These are phyloP conservation scores for Bufotes viridis DNA, from an alignment of 2,797 vertebrate species.

Conservation along the genomic window DNA sequence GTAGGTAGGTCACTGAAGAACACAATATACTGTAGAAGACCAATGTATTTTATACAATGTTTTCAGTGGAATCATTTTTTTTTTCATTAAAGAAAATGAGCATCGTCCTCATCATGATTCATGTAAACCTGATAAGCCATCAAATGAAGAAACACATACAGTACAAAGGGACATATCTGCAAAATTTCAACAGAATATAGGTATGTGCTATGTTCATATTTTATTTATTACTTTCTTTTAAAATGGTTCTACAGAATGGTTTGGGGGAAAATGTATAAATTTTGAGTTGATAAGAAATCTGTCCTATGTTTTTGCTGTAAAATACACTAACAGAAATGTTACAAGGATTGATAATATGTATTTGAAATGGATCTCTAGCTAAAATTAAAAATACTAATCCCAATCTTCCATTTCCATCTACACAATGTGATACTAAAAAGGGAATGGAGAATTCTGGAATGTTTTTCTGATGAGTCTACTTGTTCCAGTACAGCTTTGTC, in stretches of 20 bases:
- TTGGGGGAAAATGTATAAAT: neutral
- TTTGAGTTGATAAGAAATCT: neutral
- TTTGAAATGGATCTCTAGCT: too few species aligned
- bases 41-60: neutral
- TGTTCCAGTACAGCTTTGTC: too few species aligned
- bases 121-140: conserved; percentile 50
- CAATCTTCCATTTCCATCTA: too few species aligned
- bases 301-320: too few species aligned
- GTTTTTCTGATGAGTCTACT: too few species aligned
- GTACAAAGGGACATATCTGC: conserved; percentile 68
- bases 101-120: conserved; percentile 44
- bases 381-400: too few species aligned
- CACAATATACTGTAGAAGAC: too few species aligned
- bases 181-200: conserved; percentile 77
- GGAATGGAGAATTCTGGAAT: too few species aligned
- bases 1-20: too few species aligned
- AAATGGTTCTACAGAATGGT: neutral
- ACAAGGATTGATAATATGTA: too few species aligned
- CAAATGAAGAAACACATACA: conserved; percentile 64
- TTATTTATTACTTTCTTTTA: neutral
- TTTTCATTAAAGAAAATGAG: conserved; percentile 16
- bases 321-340: too few species aligned
- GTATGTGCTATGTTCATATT: conserved; percentile 64
- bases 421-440: too few species aligned
- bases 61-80: neutral